phyloP scores from a whole-genome alignment of 2,888 invertebrate species.

The Corythucha ciliata region DNA sequence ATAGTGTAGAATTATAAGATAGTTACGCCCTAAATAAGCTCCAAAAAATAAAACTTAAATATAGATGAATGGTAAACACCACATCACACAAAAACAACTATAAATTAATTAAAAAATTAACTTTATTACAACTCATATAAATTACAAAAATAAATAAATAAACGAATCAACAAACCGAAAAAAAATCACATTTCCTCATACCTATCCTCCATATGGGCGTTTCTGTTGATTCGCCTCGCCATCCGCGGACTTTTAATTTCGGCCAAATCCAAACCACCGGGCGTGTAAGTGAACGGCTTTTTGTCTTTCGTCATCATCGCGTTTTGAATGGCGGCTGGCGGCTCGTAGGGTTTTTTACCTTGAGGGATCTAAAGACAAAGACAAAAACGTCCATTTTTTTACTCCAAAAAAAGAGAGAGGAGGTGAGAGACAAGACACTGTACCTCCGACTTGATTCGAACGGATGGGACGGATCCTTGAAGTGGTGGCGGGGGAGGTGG shows the following conservation, averaged over 20 bases:
- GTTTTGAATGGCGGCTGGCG: conserved; percentile 82
- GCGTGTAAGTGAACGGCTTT: conserved; percentile 93
- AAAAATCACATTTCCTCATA: conserved; percentile 17
- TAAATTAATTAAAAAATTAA: not conserved
- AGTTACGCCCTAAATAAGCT: too few relatives aligned
- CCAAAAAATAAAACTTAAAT: too few relatives aligned
- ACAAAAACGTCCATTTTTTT: conserved; percentile 15
- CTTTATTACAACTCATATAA: not conserved
- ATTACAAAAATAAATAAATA: not conserved
- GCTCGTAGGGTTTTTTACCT: conserved; percentile 45
- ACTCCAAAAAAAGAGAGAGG: conserved; percentile 32
- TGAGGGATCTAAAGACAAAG: conserved; percentile 35
- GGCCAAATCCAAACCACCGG: conserved; percentile 81
- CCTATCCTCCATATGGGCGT: conserved; percentile 40
- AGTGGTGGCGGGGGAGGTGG: conserved; percentile 48
- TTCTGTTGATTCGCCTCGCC: conserved; percentile 65
- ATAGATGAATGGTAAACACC: conserved; percentile 3
- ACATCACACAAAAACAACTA: not conserved
- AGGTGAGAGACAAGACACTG: not conserved
- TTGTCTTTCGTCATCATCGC: conserved; percentile 94
- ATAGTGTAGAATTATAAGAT: too few relatives aligned
- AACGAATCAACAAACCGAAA: not conserved
- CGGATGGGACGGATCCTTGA: conserved; percentile 45
- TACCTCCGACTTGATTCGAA: conserved; percentile 47
- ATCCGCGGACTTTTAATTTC: conserved; percentile 84